Conservation (phyloP, 1,140 invertebrate genomes). For the Gonatopus flavifemur region DNA sequence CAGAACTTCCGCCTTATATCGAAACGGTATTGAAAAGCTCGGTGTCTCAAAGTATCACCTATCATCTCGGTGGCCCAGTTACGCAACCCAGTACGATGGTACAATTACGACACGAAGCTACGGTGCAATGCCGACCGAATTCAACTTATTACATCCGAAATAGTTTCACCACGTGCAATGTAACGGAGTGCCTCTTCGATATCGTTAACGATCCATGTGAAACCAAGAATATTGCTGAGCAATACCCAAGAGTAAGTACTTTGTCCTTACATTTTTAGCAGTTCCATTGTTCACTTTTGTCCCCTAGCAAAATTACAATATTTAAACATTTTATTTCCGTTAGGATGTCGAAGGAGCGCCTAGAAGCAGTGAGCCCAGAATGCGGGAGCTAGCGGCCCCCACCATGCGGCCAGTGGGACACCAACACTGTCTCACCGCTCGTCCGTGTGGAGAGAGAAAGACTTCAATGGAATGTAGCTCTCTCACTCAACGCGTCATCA, state of each 20-base stretch:
- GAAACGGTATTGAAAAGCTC: constrained; percentile 34
- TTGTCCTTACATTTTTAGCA: too few relatives aligned
- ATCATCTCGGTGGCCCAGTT: constrained; percentile 48
- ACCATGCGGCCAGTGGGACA: too few relatives aligned
- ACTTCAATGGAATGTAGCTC: too few relatives aligned
- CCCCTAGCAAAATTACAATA: too few relatives aligned
- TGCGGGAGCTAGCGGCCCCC: too few relatives aligned
- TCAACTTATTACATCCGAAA: constrained; percentile 24
- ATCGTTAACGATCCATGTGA: constrained; percentile 70
- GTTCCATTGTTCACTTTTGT: too few relatives aligned
- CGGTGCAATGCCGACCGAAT: constrained; percentile 41
- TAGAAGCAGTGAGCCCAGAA: too few relatives aligned
- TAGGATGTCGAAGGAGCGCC: too few relatives aligned
- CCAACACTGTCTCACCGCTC: too few relatives aligned
- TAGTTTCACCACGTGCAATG: constrained; percentile 44
- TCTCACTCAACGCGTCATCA: too few relatives aligned
- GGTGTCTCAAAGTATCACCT: constrained; percentile 43
- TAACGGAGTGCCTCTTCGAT: constrained; percentile 67
- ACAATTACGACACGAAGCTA: constrained; percentile 46
- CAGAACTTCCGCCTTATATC: constrained; percentile 37
- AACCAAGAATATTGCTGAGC: constrained; percentile 60
- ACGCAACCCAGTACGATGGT: constrained; percentile 49
- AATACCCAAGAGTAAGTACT: constrained; percentile 47
- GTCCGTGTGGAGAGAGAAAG: too few relatives aligned
- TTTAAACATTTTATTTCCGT: too few relatives aligned